Evolutionary conservation across 2,797 vertebrate genomes (phyloP).

Genomic region (Syngnathus acus): DNA sequence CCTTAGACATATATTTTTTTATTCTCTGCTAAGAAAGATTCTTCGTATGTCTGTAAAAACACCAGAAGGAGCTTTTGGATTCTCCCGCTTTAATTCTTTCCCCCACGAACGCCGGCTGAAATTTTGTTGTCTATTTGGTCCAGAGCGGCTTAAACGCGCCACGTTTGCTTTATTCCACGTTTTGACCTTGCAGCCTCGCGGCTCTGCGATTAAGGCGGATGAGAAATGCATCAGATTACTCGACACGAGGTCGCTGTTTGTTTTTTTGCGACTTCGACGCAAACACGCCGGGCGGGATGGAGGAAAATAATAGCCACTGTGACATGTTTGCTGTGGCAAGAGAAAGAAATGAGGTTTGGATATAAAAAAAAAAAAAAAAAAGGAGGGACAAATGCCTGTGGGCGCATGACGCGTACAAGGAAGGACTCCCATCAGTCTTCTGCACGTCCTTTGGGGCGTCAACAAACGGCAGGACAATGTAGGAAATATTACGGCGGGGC

Average conservation of each 20-base stretch:
- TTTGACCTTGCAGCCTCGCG: neutral
- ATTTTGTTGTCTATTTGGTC: neutral
- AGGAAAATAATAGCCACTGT: neutral
- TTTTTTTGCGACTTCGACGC: neutral
- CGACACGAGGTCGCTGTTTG: neutral
- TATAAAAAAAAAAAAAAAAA: neutral
- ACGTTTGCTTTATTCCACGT: neutral
- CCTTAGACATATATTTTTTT: too few relatives aligned
- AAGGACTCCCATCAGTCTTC: neutral
- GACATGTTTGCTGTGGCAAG: neutral
- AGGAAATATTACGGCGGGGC: neutral
- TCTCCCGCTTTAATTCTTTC: neutral
- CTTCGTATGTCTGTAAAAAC: too few relatives aligned
- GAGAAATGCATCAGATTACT: neutral
- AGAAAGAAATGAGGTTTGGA: neutral
- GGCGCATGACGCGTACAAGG: neutral
- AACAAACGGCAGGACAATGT: conserved; percentile 1
- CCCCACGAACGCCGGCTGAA: neutral
- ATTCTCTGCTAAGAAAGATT: too few relatives aligned
- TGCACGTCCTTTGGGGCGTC: neutral
- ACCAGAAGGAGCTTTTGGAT: neutral
- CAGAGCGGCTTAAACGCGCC: neutral
- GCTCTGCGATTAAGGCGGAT: neutral
- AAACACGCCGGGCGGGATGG: neutral
- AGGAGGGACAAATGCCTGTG: neutral